Evolutionary conservation across 2,888 invertebrate species (phyloP).

Genomic region (Caenorhabditis sp.): DNA sequence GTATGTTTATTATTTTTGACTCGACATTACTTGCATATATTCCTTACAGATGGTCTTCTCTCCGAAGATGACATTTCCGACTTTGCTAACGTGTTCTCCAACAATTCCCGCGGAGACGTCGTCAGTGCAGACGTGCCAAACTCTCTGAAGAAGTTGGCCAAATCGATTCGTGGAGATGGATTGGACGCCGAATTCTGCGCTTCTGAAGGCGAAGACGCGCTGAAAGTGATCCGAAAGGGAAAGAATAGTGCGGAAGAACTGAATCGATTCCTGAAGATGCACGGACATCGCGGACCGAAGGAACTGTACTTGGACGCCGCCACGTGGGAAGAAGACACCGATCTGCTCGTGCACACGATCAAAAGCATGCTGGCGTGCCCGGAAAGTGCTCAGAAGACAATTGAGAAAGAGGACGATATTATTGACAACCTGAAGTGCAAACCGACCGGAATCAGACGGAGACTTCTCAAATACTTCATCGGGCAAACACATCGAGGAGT

Average conservation of each 20-base stretch:
- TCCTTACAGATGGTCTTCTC: constrained; percentile 81
- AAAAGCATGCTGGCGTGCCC: constrained; percentile 79
- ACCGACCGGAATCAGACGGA: constrained; percentile 61
- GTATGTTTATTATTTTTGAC: constrained; percentile 33
- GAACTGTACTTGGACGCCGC: constrained; percentile 85
- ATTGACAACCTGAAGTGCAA: constrained; percentile 65
- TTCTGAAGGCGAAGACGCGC: constrained; percentile 68
- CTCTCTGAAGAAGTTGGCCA: constrained; percentile 80
- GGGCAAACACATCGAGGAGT: constrained; percentile 80
- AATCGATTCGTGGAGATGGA: constrained; percentile 61
- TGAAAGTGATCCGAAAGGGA: constrained; percentile 55
- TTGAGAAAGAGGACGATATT: constrained; percentile 57
- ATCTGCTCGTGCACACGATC: constrained; percentile 83
- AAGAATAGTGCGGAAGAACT: constrained; percentile 80
- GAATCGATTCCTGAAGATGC: constrained; percentile 83
- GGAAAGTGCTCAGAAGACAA: constrained; percentile 40
- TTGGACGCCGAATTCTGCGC: constrained; percentile 59
- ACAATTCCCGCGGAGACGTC: constrained; percentile 83
- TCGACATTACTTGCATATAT: neutral
- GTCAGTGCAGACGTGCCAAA: constrained; percentile 87
- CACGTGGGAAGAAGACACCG: constrained; percentile 85
- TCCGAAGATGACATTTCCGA: constrained; percentile 85
- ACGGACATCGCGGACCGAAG: constrained; percentile 83
- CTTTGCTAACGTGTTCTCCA: constrained; percentile 84
- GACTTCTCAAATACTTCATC: constrained; percentile 78